Conservation (phyloP, 2,797 vertebrate genomes). For the Amniataba percoides region DNA sequence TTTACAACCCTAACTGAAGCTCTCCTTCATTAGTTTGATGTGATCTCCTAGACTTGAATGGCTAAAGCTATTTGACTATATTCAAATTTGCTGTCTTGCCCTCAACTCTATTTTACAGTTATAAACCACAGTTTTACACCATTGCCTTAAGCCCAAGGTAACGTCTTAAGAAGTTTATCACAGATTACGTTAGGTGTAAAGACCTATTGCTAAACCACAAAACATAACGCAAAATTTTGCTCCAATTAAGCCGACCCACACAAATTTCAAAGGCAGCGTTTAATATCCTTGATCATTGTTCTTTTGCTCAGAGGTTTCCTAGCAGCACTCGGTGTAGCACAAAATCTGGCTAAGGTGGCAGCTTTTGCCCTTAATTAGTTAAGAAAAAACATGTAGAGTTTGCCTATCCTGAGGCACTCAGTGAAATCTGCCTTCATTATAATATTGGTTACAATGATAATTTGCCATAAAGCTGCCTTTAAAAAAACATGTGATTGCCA, state of each 20-base stretch:
- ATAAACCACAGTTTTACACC: conserved; percentile 26
- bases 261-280: conserved; percentile 51
- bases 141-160: conserved; percentile 8
- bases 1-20: neutral
- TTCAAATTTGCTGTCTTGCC: neutral
- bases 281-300: conserved; percentile 63
- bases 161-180: conserved; percentile 21
- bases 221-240: conserved; percentile 20
- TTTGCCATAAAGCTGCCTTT: conserved; percentile 55
- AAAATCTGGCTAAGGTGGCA: conserved; percentile 57
- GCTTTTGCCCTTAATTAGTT: conserved; percentile 68
- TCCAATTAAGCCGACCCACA: conserved; percentile 47
- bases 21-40: neutral
- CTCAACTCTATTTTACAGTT: conserved; percentile 14
- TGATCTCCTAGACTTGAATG: neutral
- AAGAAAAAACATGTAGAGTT: conserved; percentile 49
- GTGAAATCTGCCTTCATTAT: conserved; percentile 66
- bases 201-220: conserved; percentile 8
- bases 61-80: neutral
- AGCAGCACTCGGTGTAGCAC: conserved; percentile 25
- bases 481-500: conserved; percentile 62
- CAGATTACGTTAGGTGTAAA: conserved; percentile 34
- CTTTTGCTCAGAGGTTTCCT: conserved; percentile 58
- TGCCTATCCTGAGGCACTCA: conserved; percentile 47
- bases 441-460: conserved; percentile 68